Evolutionary conservation across 2,888 invertebrate species (phyloP).

Genomic region (Dusona sp.): DNA sequence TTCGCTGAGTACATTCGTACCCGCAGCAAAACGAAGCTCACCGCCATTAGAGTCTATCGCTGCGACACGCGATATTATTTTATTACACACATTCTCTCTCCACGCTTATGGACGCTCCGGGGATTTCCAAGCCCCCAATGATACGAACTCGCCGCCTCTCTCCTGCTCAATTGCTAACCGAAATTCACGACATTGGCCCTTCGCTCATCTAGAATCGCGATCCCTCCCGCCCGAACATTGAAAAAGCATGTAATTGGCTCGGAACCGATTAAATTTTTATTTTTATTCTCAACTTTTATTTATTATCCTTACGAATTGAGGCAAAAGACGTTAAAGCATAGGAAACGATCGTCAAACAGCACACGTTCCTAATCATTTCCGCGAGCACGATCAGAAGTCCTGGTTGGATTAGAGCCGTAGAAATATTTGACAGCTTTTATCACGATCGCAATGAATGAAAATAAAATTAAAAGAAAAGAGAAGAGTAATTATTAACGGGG

Average conservation of each 20-base stretch:
- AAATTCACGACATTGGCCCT: constrained; percentile 26
- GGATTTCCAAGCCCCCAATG: constrained; percentile 17
- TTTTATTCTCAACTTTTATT: background rate
- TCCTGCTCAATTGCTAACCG: constrained; percentile 7
- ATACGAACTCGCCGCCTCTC: constrained; percentile 14
- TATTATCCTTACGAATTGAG: background rate
- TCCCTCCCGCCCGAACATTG: background rate
- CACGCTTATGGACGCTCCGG: constrained; percentile 9
- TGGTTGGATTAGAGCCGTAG: background rate
- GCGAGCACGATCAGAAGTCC: background rate
- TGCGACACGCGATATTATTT: constrained; percentile 69
- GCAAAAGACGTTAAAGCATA: background rate
- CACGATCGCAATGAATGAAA: background rate
- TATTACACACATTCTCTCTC: constrained; percentile 53
- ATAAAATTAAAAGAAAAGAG: background rate
- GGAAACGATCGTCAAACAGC: background rate
- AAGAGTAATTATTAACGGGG: background rate
- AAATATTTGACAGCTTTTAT: background rate
- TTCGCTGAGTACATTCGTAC: constrained; percentile 29
- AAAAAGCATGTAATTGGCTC: constrained; percentile 52
- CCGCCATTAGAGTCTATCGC: constrained; percentile 64
- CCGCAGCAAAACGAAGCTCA: constrained; percentile 49
- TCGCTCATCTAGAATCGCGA: background rate
- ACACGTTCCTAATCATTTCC: background rate
- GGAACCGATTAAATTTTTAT: constrained; percentile 34